A percentile compares a stretch with the other conserved stretches of the same genome.
These are phyloP conservation scores for Dendronephthya gigantea DNA, from an alignment of 64 coral and sea anemone genomes.

Conservation along the genomic window DNA sequence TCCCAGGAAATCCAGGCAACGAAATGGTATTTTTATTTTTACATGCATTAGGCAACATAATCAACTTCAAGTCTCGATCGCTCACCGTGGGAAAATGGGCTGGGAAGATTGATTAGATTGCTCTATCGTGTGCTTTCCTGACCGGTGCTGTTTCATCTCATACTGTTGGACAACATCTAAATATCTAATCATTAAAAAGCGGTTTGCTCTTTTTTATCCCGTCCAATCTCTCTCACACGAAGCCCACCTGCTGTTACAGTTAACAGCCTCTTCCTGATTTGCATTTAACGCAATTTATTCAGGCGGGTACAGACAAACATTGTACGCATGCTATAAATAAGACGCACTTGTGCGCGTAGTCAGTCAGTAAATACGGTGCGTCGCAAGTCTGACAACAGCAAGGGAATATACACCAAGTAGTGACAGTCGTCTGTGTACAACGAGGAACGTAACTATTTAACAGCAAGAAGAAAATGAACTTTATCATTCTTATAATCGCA, in stretches of 20 bases:
- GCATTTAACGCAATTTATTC: constrained; percentile 3
- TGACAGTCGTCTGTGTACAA: too few relatives aligned
- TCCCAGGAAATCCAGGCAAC: background rate
- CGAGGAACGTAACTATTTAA: background rate
- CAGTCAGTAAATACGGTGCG: background rate
- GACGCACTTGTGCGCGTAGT: background rate
- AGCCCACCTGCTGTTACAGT: background rate
- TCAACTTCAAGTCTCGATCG: background rate
- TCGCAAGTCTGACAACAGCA: background rate
- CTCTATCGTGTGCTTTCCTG: background rate
- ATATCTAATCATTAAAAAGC: too few relatives aligned
- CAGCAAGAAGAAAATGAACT: background rate
- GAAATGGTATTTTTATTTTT: background rate
- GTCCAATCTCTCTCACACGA: background rate
- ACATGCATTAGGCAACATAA: too few relatives aligned
- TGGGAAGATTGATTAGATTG: background rate
- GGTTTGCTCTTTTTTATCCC: background rate
- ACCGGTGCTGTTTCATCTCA: background rate
- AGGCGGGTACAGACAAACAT: background rate
- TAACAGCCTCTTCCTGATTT: background rate
- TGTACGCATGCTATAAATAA: background rate
- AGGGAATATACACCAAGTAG: background rate
- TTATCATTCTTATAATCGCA: background rate
- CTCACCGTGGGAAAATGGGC: background rate
- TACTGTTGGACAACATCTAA: background rate